phyloP scores from a whole-genome alignment of 2,113 vertebrate genomes.

The Tautogolabrus adspersus region DNA sequence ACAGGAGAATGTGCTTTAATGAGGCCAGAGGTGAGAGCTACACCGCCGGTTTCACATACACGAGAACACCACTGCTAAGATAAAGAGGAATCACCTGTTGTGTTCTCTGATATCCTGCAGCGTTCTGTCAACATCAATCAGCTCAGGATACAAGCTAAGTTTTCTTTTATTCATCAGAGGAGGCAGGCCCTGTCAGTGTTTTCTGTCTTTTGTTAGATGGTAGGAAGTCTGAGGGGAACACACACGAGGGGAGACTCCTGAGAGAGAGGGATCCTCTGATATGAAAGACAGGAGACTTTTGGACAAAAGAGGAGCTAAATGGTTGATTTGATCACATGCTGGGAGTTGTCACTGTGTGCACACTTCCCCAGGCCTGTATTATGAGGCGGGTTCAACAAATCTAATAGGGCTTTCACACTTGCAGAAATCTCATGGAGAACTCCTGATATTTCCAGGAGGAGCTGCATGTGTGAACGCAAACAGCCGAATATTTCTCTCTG shows the following conservation, averaged over 20 bases:
- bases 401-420: too few relatives aligned
- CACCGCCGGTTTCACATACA: conserved; percentile 14
- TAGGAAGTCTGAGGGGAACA: conserved; percentile 5
- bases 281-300: conserved; percentile 8
- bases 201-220: conserved; percentile 27
- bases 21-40: conserved; percentile 20
- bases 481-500: too few relatives aligned
- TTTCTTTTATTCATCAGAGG: conserved; percentile 44
- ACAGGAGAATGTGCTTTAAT: conserved; percentile 28
- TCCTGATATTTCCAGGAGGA: too few relatives aligned
- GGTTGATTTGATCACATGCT: not conserved
- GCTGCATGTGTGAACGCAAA: too few relatives aligned
- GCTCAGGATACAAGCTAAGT: not conserved
- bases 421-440: too few relatives aligned
- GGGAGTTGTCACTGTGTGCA: not conserved
- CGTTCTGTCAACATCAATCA: conserved; percentile 19
- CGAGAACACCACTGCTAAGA: not conserved
- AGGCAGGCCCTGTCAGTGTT: not conserved
- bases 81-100: conserved; percentile 33
- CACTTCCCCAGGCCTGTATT: too few relatives aligned
- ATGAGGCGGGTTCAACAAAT: too few relatives aligned
- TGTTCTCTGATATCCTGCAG: conserved; percentile 10
- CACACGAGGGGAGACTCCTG: not conserved
- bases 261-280: not conserved
- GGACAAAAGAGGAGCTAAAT: not conserved